Base-by-base conservation (phyloP, 2,113 vertebrate species). In the Danionella cerebrum region DNA sequence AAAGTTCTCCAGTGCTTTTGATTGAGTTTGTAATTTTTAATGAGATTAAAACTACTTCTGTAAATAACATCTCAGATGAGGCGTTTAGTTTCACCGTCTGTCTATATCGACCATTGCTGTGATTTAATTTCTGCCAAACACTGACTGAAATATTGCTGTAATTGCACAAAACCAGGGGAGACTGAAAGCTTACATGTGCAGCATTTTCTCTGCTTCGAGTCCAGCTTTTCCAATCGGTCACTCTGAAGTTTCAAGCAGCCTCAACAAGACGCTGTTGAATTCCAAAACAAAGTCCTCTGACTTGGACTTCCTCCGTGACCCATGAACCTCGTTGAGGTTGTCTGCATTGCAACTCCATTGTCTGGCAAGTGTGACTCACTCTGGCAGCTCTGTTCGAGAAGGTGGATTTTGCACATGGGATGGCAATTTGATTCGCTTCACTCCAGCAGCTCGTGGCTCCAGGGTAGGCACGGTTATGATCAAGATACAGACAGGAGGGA, bases 351-450 rank as follows among this genome's bases (percentile, higher is more conserved):
- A 36, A 51, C 41, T 67, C 44, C 45, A 35, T 51, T 69, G 71
- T 64, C 48, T 63, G 47, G 60, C 64, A 73, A 71, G 25, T 42
- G 38, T 65, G 24, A 67, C 41, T 16, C 9, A 16, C 16, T 47
- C 21, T 24, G 42, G 31, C 39, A 19, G 27, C 62, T 51, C 11
- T 63, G 19, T 45, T 59, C 48, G 11, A 18, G 54, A 44, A 42
- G 50, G 44, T 27, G 63, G 39, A 16, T 70, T 63, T 59, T 72
- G 42, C 57, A 57, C 71, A 69, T 59, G n/a, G 62, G 36, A 54
- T 54, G n/a, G 29, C 51, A 63, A 60, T 63, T 72, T 69, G 42
- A 62, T 64, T 70, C 53, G 38, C 48, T 73, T 42, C 50, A 68
- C 58, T 58, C 45, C 47, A 60, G 33, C 31, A 57, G 39, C 14